These are phyloP conservation scores for Masnerella sp. DNA, from an alignment of 2,888 invertebrate genomes.

Conservation along the genomic window DNA sequence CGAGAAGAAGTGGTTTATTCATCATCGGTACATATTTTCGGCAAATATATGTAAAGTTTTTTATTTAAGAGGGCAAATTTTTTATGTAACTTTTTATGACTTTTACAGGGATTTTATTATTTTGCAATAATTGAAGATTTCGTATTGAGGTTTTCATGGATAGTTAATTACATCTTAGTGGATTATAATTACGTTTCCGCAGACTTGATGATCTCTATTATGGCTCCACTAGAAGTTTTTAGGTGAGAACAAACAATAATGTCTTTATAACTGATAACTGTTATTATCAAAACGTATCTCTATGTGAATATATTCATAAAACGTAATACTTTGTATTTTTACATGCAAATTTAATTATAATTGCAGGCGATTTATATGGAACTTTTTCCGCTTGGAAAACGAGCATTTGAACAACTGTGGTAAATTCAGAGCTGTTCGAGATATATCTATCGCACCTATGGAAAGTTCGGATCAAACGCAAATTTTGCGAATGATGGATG, in stretches of 20 bases:
- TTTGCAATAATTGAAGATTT: conserved; percentile 98
- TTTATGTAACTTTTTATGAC: conserved; percentile 28
- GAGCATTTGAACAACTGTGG: conserved; percentile 99
- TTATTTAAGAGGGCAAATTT: no score
- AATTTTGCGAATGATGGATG: conserved; percentile 97
- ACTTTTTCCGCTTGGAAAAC: conserved; percentile 95
- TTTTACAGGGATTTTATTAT: conserved; percentile 91
- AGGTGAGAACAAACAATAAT: no score
- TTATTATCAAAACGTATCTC: no score
- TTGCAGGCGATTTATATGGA: conserved; percentile 46
- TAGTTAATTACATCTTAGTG: conserved; percentile 89
- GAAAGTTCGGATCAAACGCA: conserved; percentile 95
- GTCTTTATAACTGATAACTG: no score
- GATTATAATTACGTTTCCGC: conserved; percentile 86
- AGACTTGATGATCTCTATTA: conserved; percentile 90
- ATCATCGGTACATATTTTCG: conserved; percentile 83
- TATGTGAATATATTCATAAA: no score
- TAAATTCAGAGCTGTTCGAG: conserved; percentile 97
- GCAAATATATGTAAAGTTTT: no score
- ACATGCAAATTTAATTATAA: conserved; percentile 8
- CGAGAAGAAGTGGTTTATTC: conserved; percentile 98
- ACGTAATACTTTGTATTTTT: no score
- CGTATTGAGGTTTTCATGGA: conserved; percentile 95
- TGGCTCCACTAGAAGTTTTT: conserved; percentile 92
- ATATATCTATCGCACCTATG: conserved; percentile 96